Conservation (phyloP, 1,140 invertebrate genomes). For the Orchesella cincta region DNA sequence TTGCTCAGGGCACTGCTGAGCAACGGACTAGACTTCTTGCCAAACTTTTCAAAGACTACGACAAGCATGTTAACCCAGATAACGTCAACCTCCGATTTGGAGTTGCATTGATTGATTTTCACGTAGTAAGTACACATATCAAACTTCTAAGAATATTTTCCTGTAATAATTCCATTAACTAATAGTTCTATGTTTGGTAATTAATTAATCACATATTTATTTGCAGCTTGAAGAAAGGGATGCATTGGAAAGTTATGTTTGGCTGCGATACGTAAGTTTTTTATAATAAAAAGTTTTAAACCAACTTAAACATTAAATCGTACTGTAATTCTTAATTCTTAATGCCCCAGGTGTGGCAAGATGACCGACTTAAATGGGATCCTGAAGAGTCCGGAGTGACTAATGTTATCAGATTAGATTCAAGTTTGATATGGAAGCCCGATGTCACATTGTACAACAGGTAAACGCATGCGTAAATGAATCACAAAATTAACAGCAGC, state of each 20-base stretch:
- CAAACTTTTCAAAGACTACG: slow-evolving; percentile 23
- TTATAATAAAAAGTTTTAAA: slow-evolving; percentile 2
- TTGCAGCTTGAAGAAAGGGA: slow-evolving; percentile 25
- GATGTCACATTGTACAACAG: slow-evolving; percentile 31
- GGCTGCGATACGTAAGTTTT: slow-evolving; percentile 33
- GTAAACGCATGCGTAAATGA: too few relatives aligned
- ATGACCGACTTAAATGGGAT: slow-evolving; percentile 25
- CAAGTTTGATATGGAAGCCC: slow-evolving; percentile 23
- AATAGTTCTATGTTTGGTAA: too few relatives aligned
- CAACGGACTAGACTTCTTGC: background rate
- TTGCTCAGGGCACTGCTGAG: background rate
- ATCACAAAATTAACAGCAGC: background rate
- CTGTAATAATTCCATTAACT: too few relatives aligned
- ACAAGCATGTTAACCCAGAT: slow-evolving; percentile 36
- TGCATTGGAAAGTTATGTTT: slow-evolving; percentile 27
- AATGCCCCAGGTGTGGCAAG: slow-evolving; percentile 22
- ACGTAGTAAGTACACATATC: slow-evolving; percentile 35
- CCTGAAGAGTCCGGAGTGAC: background rate
- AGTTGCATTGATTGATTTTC: background rate
- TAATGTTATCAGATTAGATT: background rate
- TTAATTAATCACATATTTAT: too few relatives aligned
- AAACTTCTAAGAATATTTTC: too few relatives aligned
- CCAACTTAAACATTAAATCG: background rate
- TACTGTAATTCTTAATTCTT: background rate
- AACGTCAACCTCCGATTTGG: slow-evolving; percentile 35